phyloP scores from a whole-genome alignment of 92 coral and sea anemone genomes.

The Phenganax subtilis region DNA sequence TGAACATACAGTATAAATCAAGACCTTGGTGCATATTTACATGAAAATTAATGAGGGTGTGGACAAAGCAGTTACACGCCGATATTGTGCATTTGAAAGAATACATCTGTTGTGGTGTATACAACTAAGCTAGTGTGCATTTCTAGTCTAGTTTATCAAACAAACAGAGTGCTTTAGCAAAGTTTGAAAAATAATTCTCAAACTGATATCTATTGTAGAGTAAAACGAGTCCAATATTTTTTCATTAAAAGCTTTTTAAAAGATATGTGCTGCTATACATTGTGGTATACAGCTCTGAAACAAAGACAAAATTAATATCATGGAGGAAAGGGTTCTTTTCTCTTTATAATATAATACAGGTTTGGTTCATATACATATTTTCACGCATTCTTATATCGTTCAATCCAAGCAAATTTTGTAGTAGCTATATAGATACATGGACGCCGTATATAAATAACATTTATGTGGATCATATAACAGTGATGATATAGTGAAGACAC shows the following conservation, averaged over 20 bases:
- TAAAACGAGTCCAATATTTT: constrained; percentile 18
- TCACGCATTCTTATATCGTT: too few species aligned
- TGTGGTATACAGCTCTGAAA: neutral
- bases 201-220: constrained; percentile 8
- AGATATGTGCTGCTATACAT: neutral
- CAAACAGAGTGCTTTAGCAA: constrained; percentile 12
- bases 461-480: too few species aligned
- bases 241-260: constrained; percentile 1
- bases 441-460: too few species aligned
- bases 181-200: constrained; percentile 14
- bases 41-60: neutral
- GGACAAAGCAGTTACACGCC: neutral
- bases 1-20: neutral
- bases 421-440: too few species aligned
- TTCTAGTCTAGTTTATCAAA: constrained; percentile 14
- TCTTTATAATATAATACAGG: too few species aligned
- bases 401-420: too few species aligned
- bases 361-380: too few species aligned
- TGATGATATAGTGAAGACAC: too few species aligned
- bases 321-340: too few species aligned
- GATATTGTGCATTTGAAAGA: constrained; percentile 11
- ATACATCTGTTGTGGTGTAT: constrained; percentile 3
- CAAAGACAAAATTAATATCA: neutral
- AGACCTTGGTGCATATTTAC: neutral
- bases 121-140: neutral